phyloP scores from a whole-genome alignment of 1,140 invertebrate genomes.

The Sinonovacula constricta region DNA sequence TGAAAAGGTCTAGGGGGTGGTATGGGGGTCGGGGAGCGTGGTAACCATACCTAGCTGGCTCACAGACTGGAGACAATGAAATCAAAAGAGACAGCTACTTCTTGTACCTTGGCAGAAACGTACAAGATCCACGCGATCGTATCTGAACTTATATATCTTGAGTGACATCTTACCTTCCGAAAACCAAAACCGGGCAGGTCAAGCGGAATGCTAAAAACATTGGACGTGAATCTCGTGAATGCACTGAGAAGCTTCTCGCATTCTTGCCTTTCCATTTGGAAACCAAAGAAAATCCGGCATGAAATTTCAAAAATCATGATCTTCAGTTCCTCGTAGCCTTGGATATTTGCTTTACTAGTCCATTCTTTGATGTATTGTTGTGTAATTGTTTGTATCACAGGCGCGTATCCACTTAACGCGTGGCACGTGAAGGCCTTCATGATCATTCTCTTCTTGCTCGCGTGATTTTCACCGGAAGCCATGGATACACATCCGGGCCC shows the following conservation, averaged over 20 bases:
- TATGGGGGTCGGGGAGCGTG: background rate
- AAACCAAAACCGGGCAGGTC: conserved; percentile 57
- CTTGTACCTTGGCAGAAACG: background rate
- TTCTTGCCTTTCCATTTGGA: conserved; percentile 50
- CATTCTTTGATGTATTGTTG: conserved; percentile 59
- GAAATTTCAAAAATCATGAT: conserved; percentile 65
- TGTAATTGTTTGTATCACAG: conserved; percentile 58
- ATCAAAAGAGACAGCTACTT: background rate
- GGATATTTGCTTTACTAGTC: conserved; percentile 55
- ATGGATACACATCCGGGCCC: conserved; percentile 62
- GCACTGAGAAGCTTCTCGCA: background rate
- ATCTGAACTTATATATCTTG: background rate
- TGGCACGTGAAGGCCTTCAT: conserved; percentile 65
- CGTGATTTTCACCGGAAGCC: conserved; percentile 59
- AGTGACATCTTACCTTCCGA: conserved; percentile 53
- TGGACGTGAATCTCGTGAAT: background rate
- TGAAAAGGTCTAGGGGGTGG: background rate
- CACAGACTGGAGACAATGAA: background rate
- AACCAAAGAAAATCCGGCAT: conserved; percentile 61
- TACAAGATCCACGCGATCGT: background rate
- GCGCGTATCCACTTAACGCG: conserved; percentile 62
- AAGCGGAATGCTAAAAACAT: conserved; percentile 57
- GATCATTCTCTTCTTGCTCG: conserved; percentile 58
- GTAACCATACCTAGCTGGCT: background rate
- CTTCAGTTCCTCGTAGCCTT: conserved; percentile 65